Conservation (phyloP, 2,797 vertebrate genomes). For the Lemur catta region DNA sequence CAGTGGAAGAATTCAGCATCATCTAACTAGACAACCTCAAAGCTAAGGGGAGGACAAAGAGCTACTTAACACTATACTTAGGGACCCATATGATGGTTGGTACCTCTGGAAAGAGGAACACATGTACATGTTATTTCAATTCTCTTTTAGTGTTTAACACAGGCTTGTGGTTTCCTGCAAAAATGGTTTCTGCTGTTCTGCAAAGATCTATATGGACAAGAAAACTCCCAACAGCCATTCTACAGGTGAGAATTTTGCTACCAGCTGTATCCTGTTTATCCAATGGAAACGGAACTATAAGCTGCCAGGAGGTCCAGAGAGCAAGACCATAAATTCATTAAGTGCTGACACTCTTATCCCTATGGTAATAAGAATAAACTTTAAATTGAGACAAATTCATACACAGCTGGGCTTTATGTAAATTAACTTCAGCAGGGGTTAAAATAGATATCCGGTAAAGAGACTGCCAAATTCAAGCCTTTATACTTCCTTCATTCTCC, state of each 20-base stretch:
- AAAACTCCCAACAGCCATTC: slow-evolving; percentile 41
- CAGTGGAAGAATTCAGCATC: not conserved
- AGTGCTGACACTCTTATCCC: slow-evolving; percentile 39
- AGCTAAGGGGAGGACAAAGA: not conserved
- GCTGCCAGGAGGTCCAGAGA: slow-evolving; percentile 38
- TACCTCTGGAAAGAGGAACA: not conserved
- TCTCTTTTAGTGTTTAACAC: slow-evolving; percentile 51
- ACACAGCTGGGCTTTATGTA: slow-evolving; percentile 68
- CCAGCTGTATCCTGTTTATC: slow-evolving; percentile 79
- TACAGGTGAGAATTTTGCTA: slow-evolving; percentile 69
- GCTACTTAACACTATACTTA: not conserved
- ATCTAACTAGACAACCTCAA: not conserved
- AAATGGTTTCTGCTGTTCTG: slow-evolving; percentile 48
- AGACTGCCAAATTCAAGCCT: slow-evolving; percentile 19
- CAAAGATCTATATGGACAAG: not conserved
- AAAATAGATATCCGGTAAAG: slow-evolving; percentile 70
- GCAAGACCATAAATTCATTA: slow-evolving; percentile 47
- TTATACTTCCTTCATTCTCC: slow-evolving; percentile 39
- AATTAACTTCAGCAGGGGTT: slow-evolving; percentile 64
- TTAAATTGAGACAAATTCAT: slow-evolving; percentile 56
- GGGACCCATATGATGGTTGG: not conserved
- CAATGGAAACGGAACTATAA: slow-evolving; percentile 73
- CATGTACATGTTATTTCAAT: slow-evolving; percentile 14
- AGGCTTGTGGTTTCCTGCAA: slow-evolving; percentile 66
- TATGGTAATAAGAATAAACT: slow-evolving; percentile 30